Conservation (phyloP, 1,140 invertebrate species). For the Colletes gigas region DNA sequence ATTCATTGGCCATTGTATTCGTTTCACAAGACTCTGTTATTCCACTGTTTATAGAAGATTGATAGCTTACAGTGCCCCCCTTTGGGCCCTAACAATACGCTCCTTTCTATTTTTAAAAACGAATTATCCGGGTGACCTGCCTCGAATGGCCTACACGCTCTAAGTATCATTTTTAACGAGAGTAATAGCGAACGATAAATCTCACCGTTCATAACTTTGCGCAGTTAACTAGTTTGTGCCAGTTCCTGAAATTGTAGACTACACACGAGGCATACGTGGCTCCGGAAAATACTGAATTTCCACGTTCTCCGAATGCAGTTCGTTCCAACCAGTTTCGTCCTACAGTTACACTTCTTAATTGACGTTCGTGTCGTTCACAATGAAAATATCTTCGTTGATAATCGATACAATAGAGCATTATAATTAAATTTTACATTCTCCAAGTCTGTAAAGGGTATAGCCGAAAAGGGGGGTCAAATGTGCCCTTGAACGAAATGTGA, state of each 20-base stretch:
- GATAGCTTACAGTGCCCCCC: too few relatives aligned
- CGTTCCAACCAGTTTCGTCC: neutral
- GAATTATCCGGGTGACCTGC: too few relatives aligned
- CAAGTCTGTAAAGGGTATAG: too few relatives aligned
- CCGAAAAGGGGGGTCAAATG: too few relatives aligned
- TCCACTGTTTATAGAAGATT: too few relatives aligned
- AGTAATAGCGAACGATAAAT: slow-evolving; percentile 35
- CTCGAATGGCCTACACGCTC: too few relatives aligned
- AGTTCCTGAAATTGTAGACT: slow-evolving; percentile 27
- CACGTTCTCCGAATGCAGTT: neutral
- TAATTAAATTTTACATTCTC: too few relatives aligned
- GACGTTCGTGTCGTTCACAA: neutral
- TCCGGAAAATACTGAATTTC: slow-evolving; percentile 13
- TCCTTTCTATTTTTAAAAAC: too few relatives aligned
- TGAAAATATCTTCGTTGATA: neutral
- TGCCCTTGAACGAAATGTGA: too few relatives aligned
- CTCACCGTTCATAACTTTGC: slow-evolving; percentile 7
- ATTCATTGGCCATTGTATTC: too few relatives aligned
- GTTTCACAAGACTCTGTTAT: too few relatives aligned
- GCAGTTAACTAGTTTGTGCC: slow-evolving; percentile 36
- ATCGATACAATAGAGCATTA: neutral
- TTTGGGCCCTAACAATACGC: too few relatives aligned
- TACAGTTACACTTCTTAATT: neutral
- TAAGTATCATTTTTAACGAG: slow-evolving; percentile 16
- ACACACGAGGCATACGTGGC: slow-evolving; percentile 3